phyloP scores from a whole-genome alignment of 2,797 vertebrate genomes.

The Sphenodon punctatus region DNA sequence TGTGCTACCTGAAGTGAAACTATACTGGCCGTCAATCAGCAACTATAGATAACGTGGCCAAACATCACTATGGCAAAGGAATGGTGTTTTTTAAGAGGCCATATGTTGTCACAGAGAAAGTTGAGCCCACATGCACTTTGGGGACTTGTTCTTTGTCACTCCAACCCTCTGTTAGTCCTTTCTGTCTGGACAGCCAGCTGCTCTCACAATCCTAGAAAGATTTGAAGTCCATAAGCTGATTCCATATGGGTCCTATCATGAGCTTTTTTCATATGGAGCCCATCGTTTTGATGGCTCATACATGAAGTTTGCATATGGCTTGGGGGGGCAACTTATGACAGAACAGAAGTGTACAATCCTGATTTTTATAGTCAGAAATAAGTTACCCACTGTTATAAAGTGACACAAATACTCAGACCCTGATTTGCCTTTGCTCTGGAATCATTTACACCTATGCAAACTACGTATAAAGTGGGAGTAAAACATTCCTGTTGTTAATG shows the following conservation, averaged over 20 bases:
- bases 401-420: neutral
- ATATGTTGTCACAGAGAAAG: neutral
- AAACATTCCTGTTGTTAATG: rapidly evolving
- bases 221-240: rapidly evolving
- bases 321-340: neutral
- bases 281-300: neutral
- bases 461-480: rapidly evolving
- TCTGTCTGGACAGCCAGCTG: neutral
- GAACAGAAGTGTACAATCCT: neutral
- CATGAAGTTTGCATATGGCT: rapidly evolving
- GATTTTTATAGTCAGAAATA: neutral
- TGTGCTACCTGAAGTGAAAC: rapidly evolving
- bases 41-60: neutral
- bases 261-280: too few species aligned
- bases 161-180: neutral
- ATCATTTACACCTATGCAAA: neutral
- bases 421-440: neutral
- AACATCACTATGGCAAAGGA: neutral
- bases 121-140: neutral
- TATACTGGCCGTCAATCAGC: rapidly evolving
- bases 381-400: neutral
- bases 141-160: neutral
- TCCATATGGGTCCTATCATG: neutral
- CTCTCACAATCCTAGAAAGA: neutral
- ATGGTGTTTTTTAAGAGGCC: neutral